phyloP scores from a whole-genome alignment of 2,888 invertebrate genomes.

The Polydrusus cervinus region DNA sequence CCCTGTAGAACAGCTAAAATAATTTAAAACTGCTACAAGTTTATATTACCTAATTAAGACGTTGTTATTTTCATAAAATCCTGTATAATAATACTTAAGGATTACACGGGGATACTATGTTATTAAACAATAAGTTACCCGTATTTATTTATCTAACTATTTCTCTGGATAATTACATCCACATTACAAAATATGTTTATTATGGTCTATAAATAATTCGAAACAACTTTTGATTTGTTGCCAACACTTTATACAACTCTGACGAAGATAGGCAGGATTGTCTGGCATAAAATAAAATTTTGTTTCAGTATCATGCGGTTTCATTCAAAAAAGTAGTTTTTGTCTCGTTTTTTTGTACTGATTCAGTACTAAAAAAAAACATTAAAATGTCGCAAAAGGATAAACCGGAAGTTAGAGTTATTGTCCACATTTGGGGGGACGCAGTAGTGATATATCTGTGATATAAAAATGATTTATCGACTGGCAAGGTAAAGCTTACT shows the following conservation, averaged over 20 bases:
- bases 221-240: constrained; percentile 29
- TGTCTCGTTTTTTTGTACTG: constrained; percentile 4
- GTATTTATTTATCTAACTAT: constrained; percentile 18
- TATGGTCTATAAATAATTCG: constrained; percentile 41
- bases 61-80: too few species aligned
- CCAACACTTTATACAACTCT: constrained; percentile 23
- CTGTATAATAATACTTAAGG: too few species aligned
- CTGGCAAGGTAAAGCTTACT: constrained; percentile 41
- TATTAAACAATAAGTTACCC: not conserved
- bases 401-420: constrained; percentile 80
- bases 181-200: constrained; percentile 12
- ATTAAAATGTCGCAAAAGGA: constrained; percentile 77
- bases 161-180: not conserved
- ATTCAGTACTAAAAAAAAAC: too few species aligned
- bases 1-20: too few species aligned
- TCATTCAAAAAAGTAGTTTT: constrained; percentile 15
- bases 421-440: constrained; percentile 79
- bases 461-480: constrained; percentile 52
- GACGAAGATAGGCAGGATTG: constrained; percentile 7
- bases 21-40: too few species aligned
- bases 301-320: constrained; percentile 4
- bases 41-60: too few species aligned
- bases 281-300: not conserved
- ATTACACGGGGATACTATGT: too few species aligned
- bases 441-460: constrained; percentile 79